Base-by-base conservation (phyloP, 2,888 invertebrate genomes). In the Scaptomyza tumidula region DNA sequence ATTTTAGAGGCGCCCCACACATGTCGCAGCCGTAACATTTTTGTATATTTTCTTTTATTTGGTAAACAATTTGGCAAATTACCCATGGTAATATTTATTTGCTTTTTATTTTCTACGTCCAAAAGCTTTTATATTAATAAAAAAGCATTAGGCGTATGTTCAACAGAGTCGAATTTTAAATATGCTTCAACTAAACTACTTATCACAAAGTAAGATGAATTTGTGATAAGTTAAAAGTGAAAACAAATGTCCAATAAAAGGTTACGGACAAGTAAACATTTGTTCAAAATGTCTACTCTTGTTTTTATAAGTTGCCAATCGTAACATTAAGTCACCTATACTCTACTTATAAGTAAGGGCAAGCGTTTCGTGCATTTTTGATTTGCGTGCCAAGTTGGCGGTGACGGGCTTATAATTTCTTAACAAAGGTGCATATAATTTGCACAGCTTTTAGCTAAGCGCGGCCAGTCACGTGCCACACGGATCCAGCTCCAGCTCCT, bases 391-490 rank as follows among this genome's bases (percentile, higher is more conserved):
- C 80, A 70, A 27, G 71, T 64, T 68, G 62, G 67, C 80, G 78
- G 71, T 68, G 80, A 74, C 78, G 78, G 80, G 80, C 72, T 84
- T 75, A 86, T 86, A 86, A 86, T 86, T 86, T 77, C 85, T 86
- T 85, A 79, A 85, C 85, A 85, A 86, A 86, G 86, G 86, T 82
- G 85, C 82, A 82, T 81, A 86, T 86, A 81, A 83, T 86, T 84
- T 81, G 78, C 70, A 69, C 67, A 68, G 75, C 69, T 65, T 67
- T 71, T 63, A 62, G 75, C 80, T 73, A 80, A 78, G 77, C 69
- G 65, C 71, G 78, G 55, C 76, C 69, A 76, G 85, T 85, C 82
- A 82, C 84, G 84, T 81, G 75, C 75, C 71, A 55, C 55, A 39
- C 53, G 46, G 46, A 13, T 27, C 71, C 45, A 19, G 33, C 53